A percentile compares a stretch with the other conserved stretches of the same genome.
phyloP scores from a whole-genome alignment of 2,888 invertebrate species.

The Pammene fasciana region DNA sequence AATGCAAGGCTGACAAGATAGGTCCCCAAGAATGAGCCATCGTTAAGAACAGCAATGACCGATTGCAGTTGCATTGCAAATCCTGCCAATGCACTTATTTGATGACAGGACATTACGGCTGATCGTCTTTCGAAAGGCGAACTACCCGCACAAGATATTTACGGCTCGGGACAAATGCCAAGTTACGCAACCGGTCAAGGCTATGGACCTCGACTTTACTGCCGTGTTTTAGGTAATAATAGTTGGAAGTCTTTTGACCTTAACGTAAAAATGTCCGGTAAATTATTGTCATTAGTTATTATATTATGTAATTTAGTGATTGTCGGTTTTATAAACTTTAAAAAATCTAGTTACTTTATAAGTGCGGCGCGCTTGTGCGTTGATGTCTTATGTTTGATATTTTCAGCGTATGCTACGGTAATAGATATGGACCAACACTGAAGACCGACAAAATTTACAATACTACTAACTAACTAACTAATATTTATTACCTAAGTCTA shows the following conservation, averaged over 20 bases:
- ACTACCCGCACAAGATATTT: conserved; percentile 56
- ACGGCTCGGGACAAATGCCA: conserved; percentile 61
- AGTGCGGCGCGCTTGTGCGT: conserved; percentile 48
- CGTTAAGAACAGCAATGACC: conserved; percentile 5
- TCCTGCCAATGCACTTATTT: conserved; percentile 37
- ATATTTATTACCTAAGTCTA: neutral
- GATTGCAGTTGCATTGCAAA: conserved; percentile 25
- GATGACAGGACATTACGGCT: conserved; percentile 44
- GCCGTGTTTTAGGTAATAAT: conserved; percentile 49
- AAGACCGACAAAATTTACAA: no score
- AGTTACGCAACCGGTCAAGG: conserved; percentile 77
- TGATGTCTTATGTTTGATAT: conserved; percentile 59
- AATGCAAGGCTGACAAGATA: neutral
- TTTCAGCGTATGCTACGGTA: neutral
- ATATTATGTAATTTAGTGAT: conserved; percentile 3
- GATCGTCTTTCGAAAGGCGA: conserved; percentile 60
- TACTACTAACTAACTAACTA: no score
- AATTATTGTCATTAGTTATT: conserved; percentile 15
- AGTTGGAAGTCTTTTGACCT: conserved; percentile 35
- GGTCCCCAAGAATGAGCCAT: neutral
- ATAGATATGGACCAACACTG: no score
- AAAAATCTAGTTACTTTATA: neutral
- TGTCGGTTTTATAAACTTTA: conserved; percentile 18
- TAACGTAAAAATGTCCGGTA: conserved; percentile 34
- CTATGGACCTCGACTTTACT: conserved; percentile 51